Percentiles rank a stretch among this genome's conserved stretches.
Conservation (phyloP, 2,797 vertebrate species). For the Leuciscus waleckii region DNA sequence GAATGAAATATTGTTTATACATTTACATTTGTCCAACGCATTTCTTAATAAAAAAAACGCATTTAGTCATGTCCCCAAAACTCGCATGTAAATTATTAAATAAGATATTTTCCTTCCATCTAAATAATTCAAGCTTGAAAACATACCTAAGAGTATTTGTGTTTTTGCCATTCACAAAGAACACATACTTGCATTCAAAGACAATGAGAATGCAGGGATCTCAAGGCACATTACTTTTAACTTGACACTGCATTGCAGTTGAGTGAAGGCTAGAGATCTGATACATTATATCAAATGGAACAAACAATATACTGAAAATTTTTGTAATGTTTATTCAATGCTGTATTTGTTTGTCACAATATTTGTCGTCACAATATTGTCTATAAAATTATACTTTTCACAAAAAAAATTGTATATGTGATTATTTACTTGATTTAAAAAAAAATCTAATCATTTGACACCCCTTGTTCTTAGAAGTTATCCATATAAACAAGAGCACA, state of each 20-base stretch:
- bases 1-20: neutral
- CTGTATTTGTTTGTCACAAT: neutral
- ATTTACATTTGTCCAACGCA: neutral
- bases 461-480: neutral
- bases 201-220: neutral
- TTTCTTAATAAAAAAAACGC: neutral
- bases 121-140: neutral
- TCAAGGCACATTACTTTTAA: neutral
- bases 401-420: neutral
- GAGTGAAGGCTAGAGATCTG: neutral
- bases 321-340: neutral
- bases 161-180: neutral
- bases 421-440: neutral
- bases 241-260: neutral
- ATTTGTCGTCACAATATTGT: neutral
- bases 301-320: neutral
- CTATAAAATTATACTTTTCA: neutral
- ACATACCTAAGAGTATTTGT: neutral
- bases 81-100: neutral
- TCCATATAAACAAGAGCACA: neutral
- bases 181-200: neutral
- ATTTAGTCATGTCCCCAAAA: neutral
- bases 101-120: neutral
- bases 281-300: neutral
- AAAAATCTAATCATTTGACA: neutral